A percentile compares a stretch with the other conserved stretches of the same genome.
phyloP scores from a whole-genome alignment of 1,140 invertebrate genomes.

The Aphis gossypii region DNA sequence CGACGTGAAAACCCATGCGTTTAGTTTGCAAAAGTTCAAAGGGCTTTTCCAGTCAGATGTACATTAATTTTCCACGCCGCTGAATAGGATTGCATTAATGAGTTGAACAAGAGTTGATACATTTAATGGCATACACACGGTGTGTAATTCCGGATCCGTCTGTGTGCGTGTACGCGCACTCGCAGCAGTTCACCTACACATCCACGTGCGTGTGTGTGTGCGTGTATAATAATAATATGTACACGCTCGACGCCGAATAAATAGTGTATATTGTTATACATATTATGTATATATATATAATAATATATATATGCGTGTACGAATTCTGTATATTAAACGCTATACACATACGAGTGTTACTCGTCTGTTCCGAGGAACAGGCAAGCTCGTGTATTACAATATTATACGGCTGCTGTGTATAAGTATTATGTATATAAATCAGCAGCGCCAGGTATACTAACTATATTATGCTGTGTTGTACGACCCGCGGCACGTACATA shows the following conservation, averaged over 20 bases:
- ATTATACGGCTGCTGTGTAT: background rate
- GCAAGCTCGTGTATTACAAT: background rate
- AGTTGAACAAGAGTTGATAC: constrained; percentile 58
- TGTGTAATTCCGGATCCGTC: constrained; percentile 31
- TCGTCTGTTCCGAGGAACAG: background rate
- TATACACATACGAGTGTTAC: background rate
- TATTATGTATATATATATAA: background rate
- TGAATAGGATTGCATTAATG: constrained; percentile 58
- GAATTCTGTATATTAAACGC: background rate
- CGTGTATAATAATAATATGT: background rate
- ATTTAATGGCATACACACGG: constrained; percentile 53
- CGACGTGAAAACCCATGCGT: constrained; percentile 57
- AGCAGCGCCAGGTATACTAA: background rate
- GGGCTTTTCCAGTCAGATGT: constrained; percentile 58
- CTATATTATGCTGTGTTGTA: background rate
- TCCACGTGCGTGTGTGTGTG: too few species aligned
- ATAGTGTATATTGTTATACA: background rate
- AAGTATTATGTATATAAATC: background rate
- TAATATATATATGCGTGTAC: background rate
- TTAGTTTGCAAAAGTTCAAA: constrained; percentile 58
- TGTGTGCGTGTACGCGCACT: background rate
- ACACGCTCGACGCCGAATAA: background rate
- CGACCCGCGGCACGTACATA: too few species aligned
- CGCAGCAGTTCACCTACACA: background rate
- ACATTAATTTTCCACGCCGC: constrained; percentile 58